Percentiles rank a stretch among this genome's conserved stretches.
Evolutionary conservation across 2,888 invertebrate species (phyloP).

Genomic region (Gordius sp.): DNA sequence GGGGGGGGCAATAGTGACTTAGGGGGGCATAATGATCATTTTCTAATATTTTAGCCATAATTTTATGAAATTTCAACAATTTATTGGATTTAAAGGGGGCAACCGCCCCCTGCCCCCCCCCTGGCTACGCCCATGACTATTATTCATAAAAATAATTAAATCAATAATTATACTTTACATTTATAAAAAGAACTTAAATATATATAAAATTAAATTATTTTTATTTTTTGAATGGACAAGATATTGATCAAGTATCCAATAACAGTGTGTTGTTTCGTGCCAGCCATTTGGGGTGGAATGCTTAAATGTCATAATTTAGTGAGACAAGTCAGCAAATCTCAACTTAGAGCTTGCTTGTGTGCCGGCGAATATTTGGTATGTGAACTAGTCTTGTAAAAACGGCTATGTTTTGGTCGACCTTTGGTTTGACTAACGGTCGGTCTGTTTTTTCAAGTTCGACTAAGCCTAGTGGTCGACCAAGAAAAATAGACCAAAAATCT

Average conservation of each 20-base stretch:
- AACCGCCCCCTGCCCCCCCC: no score
- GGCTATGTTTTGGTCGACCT: no score
- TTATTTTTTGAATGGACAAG: neutral
- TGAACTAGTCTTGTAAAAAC: neutral
- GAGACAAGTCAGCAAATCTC: neutral
- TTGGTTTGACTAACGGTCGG: neutral
- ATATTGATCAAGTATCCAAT: slow-evolving; percentile 10
- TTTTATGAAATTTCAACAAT: no score
- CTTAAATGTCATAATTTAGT: neutral
- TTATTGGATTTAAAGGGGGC: no score
- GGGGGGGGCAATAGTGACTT: no score
- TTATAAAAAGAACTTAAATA: neutral
- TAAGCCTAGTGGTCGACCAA: no score
- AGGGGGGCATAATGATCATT: no score
- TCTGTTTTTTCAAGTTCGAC: neutral
- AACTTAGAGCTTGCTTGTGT: neutral
- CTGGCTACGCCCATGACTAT: no score
- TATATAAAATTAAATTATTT: neutral
- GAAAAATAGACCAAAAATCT: no score
- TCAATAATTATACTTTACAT: neutral
- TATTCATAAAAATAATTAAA: no score
- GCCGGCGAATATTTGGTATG: slow-evolving; percentile 13
- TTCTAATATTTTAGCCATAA: no score
- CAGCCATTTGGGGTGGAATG: slow-evolving; percentile 7
- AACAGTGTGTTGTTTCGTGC: neutral